Evolutionary conservation across 2,113 vertebrate species (phyloP).

Genomic region (Mesocricetus auratus): DNA sequence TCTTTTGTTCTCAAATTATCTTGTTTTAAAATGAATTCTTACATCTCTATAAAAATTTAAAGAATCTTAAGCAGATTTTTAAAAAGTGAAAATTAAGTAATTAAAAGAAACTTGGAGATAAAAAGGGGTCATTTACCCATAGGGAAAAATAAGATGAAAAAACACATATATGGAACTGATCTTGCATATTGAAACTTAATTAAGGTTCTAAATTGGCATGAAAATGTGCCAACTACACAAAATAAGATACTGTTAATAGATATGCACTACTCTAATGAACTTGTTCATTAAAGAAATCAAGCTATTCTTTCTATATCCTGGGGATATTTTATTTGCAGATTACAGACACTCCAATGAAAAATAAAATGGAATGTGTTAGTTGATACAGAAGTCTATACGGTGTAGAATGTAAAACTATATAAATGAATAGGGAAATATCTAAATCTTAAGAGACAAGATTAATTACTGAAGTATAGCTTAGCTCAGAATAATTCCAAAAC

Average conservation of each 20-base stretch:
- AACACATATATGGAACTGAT: background rate
- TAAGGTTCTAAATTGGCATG: constrained; percentile 31
- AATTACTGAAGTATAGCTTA: accelerated
- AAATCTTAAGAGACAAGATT: background rate
- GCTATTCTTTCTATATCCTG: constrained; percentile 56
- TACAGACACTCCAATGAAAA: constrained; percentile 61
- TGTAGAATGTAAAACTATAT: background rate
- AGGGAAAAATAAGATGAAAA: constrained; percentile 1
- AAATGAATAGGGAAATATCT: background rate
- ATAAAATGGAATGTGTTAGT: constrained; percentile 9
- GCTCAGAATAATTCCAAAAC: background rate
- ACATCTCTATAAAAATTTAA: background rate
- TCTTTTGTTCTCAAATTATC: background rate
- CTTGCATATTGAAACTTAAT: constrained; percentile 64
- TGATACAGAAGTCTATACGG: background rate
- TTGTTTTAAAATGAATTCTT: background rate
- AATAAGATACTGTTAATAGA: background rate
- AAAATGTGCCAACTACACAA: background rate
- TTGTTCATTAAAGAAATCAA: constrained; percentile 63
- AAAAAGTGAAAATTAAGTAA: background rate
- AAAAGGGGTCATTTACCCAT: background rate
- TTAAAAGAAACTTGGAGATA: background rate
- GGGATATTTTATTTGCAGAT: constrained; percentile 45
- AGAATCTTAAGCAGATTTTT: background rate
- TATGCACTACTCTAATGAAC: background rate